A percentile compares a stretch with the other conserved stretches of the same genome.
These are phyloP conservation scores for Tinamus major DNA, from an alignment of 2,797 vertebrate genomes.

Conservation along the genomic window DNA sequence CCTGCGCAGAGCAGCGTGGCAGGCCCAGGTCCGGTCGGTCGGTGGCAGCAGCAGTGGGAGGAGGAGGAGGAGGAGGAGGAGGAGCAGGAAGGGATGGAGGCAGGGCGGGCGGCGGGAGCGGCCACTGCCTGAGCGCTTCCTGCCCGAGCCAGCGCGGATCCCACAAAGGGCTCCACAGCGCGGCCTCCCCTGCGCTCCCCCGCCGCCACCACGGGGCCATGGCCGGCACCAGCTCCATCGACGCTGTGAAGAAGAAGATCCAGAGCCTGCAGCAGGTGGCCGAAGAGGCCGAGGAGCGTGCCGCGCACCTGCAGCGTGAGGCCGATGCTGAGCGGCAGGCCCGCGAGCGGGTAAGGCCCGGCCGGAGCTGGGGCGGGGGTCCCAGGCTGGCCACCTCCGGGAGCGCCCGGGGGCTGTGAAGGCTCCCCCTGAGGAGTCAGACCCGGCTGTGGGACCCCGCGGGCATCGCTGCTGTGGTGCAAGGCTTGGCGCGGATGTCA, in stretches of 20 bases:
- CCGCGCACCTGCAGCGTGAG: constrained; percentile 81
- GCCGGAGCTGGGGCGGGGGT: neutral
- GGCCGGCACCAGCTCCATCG: constrained; percentile 82
- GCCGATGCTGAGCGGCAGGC: constrained; percentile 83
- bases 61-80: neutral
- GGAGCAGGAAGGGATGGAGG: constrained; percentile 51
- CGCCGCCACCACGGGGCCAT: constrained; percentile 51
- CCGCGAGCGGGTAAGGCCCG: constrained; percentile 76
- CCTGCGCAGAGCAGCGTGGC: neutral
- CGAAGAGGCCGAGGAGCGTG: constrained; percentile 85
- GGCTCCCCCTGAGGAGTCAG: too few species aligned
- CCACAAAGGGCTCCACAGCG: constrained; percentile 17
- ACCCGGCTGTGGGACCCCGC: too few species aligned
- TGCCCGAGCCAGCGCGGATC: constrained; percentile 29
- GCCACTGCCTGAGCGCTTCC: constrained; percentile 40
- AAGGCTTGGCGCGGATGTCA: too few species aligned
- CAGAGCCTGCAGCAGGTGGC: constrained; percentile 85
- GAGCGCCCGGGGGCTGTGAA: too few species aligned
- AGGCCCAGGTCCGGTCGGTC: neutral
- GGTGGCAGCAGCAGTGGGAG: neutral
- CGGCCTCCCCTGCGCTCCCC: neutral
- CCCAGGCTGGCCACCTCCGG: neutral
- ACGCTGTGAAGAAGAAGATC: constrained; percentile 88
- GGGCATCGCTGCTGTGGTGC: too few species aligned
- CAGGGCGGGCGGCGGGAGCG: constrained; percentile 43